These are phyloP conservation scores for Ischnura elegans DNA, from an alignment of 2,888 invertebrate genomes.

Conservation along the genomic window DNA sequence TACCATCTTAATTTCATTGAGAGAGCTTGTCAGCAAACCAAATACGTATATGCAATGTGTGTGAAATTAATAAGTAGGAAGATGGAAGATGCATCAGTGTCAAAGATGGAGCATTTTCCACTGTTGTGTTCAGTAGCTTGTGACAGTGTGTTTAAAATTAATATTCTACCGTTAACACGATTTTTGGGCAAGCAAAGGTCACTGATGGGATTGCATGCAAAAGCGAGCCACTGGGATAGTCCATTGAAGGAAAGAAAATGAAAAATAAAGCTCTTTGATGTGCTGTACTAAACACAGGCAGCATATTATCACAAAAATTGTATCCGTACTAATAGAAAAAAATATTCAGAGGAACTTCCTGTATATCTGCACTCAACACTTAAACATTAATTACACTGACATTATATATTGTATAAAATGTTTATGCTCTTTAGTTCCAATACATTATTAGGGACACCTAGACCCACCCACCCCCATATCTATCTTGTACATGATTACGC, in stretches of 20 bases:
- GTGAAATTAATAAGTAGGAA: neutral
- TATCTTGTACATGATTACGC: slow-evolving; percentile 5
- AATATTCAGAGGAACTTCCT: slow-evolving; percentile 71
- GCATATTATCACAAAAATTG: slow-evolving; percentile 71
- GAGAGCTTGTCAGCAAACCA: neutral
- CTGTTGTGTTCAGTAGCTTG: neutral
- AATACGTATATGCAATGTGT: neutral
- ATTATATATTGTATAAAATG: too few relatives aligned
- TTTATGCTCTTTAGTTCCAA: neutral
- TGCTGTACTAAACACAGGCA: slow-evolving; percentile 71
- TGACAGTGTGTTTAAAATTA: slow-evolving; percentile 46
- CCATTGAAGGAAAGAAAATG: slow-evolving; percentile 67
- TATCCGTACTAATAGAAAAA: slow-evolving; percentile 71
- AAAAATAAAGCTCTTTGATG: slow-evolving; percentile 71
- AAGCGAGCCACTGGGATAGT: slow-evolving; percentile 64
- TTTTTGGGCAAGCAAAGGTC: slow-evolving; percentile 58
- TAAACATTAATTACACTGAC: neutral
- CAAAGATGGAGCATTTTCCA: neutral
- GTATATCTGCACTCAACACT: slow-evolving; percentile 69
- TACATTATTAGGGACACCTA: neutral
- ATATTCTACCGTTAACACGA: slow-evolving; percentile 49
- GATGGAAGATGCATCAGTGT: neutral
- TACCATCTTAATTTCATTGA: neutral
- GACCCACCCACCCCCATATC: neutral
- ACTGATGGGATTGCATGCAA: slow-evolving; percentile 45